Evolutionary conservation across 2,888 invertebrate species (phyloP), one percentile per base, ranked within the genome.

Genomic region (Nezara viridula): DNA sequence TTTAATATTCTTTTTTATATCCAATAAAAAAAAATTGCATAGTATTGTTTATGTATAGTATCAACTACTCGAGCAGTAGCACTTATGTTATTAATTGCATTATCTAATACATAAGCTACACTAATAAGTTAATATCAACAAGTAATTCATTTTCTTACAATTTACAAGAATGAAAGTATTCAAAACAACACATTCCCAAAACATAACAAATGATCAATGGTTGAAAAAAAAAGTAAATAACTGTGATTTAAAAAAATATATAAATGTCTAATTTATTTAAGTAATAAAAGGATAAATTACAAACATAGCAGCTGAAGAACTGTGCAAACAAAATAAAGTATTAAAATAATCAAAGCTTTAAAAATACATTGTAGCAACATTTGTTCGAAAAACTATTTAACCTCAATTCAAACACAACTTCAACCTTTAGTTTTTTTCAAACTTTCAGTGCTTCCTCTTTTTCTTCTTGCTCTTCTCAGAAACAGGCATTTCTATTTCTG

Each of bases 401-500:
- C 44, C 12, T 24, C 44, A 47, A 81, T 44, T 44, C 12, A 81
- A 40, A 3, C 44, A 44, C 24, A 81, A 81, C 44, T 44, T 44
- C 9, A n/a, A n/a, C 14, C 24, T 87, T 85, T n/a, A n/a, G 91
- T 91, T 85, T 91, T 91, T 9, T 10, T 24, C n/a, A 2, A 47
- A 44, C 10, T 44, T 44, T 81, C 40, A 81, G 14, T 44, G 40
- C 87, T 88, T 90, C 19, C 89, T 66, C 88, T 96, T 95, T 93
- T 96, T 96, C 92, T 86, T 86, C 32, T 40, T 50, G 24, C 16
- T 95, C 95, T 92, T 94, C 94, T 90, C 95, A 94, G 93, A 96
- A 96, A 91, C 96, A 96, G 91, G 98, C 98, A 90, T 97, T 96
- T 92, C 97, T 5, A 21, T 98, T 93, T 99, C 98, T 88, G 98